Evolutionary conservation across 2,888 invertebrate genomes (phyloP), one percentile per base, ranked within the genome.

Genomic region (Sphinx pinastri): DNA sequence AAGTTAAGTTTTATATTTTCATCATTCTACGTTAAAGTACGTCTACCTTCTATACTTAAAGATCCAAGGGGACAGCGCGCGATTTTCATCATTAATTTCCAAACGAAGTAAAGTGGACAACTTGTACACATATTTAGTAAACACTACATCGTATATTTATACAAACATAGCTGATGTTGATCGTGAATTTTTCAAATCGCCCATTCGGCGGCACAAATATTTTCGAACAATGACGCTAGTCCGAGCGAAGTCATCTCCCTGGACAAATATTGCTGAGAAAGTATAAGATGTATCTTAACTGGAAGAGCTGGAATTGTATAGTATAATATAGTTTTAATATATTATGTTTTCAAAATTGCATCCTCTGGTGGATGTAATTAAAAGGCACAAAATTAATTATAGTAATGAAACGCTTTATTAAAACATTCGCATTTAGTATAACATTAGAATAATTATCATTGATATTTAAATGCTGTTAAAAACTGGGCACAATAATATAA

Each of bases 221-320:
- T 87, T 87, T 87, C 87, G 82, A 86, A 92, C 89, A 89, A 88
- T 88, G 88, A 86, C 80, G 73, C 78, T 81, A 79, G 92, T 90
- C 90, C 89, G 84, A 88, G 88, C 80, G 76, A 92, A 92, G 91
- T 91, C 92, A 93, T 93, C 87, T 91, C 83, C 88, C 83, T 90
- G 81, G 78, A 85, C 90, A 93, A 93, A 93, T 91, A 93, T 82
- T 76, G 80, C 81, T 82, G 84, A 88, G 83, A 82, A 86, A 80
- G 73, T 73, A 60, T 74, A 66, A 70, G 84, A 86, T 73, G 68
- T 84, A 86, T 66, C 81, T 71, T 69, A 71, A 73, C 87, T 88
- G 71, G 87, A 90, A 75, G 72, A 76, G 70, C 31, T 45, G 14
- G 19, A 59, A 1, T 59, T 31, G 25, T 31, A 12, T 7, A 54